Conservation (phyloP, 2,113 vertebrate species). For the Macaca fascicularis region T2T-MFA8v1.1 NC_088378.1:18753001-18753500, state of each 20-base stretch:
- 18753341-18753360: neutral
- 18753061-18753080: neutral
- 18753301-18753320: neutral
- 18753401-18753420: neutral
- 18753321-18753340: neutral
- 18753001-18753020: neutral
- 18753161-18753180: neutral
- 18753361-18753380: no score
- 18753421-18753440: neutral
- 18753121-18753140: slow-evolving; percentile 2
- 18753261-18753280: neutral
- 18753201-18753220: neutral
- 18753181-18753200: neutral
- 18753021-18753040: neutral
- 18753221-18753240: neutral
- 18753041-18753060: neutral
- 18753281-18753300: neutral
- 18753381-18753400: neutral
- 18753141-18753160: neutral
- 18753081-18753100: neutral
- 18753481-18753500: neutral
- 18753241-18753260: neutral
- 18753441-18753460: neutral
- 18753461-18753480: neutral
- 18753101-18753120: neutral